Evolutionary conservation across 2,113 vertebrate genomes (phyloP).

Genomic region (Pardalotus punctatus): DNA sequence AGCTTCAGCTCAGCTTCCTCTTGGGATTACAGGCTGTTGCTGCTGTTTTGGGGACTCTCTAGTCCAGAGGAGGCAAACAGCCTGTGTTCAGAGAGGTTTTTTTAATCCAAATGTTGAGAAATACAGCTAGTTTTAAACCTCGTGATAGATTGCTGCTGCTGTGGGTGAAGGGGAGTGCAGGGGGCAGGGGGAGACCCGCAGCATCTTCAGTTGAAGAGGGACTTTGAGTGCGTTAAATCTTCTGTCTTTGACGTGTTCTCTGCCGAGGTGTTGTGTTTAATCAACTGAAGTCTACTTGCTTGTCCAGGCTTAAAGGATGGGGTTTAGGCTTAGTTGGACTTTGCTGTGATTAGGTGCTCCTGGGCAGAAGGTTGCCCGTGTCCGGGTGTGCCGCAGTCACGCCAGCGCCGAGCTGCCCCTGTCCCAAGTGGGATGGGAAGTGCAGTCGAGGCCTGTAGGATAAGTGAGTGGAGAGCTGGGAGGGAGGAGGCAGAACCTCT

Average conservation of each 20-base stretch:
- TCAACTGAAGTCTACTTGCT: background rate
- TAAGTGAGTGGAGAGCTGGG: background rate
- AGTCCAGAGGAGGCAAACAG: background rate
- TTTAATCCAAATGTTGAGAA: background rate
- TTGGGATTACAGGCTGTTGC: background rate
- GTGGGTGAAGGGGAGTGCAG: background rate
- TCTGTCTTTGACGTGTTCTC: background rate
- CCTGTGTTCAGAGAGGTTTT: background rate
- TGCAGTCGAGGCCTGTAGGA: background rate
- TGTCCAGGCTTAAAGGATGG: background rate
- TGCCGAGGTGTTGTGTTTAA: background rate
- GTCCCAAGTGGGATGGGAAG: background rate
- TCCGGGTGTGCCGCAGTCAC: background rate
- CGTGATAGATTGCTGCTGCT: background rate
- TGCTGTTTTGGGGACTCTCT: background rate
- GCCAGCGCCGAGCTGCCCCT: rapidly evolving
- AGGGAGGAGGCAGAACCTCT: slow-evolving; percentile 52
- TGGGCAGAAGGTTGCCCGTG: rapidly evolving
- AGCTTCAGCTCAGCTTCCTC: background rate
- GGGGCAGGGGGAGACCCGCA: rapidly evolving
- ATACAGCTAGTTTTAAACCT: background rate
- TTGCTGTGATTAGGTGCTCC: background rate
- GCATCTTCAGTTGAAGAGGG: rapidly evolving
- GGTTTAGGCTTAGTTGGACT: background rate
- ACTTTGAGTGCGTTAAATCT: background rate